Evolutionary conservation across 2,113 vertebrate species (phyloP).

Genomic region (Xiphophorus hellerii): DNA sequence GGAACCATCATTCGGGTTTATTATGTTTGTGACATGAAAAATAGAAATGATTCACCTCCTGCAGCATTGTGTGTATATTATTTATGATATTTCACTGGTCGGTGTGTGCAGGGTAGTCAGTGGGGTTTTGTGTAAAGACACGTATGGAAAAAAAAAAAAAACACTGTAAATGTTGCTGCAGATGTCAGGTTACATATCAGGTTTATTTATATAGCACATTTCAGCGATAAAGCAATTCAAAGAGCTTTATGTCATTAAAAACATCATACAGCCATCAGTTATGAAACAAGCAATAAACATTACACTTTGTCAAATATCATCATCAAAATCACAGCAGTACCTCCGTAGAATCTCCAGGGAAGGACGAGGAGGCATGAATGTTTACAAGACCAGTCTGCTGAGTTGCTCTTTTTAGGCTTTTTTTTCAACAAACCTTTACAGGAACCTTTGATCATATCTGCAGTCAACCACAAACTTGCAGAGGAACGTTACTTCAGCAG

Average conservation of each 20-base stretch:
- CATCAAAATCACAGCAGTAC: too few species aligned
- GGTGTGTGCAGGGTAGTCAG: conserved; percentile 4
- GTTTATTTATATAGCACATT: too few species aligned
- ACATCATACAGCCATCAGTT: too few species aligned
- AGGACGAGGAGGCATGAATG: too few species aligned
- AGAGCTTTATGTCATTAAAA: too few species aligned
- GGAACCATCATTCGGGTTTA: conserved; percentile 38
- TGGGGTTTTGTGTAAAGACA: conserved; percentile 1
- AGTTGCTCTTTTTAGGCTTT: background rate
- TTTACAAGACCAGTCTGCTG: background rate
- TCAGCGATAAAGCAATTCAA: too few species aligned
- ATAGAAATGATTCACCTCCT: conserved; percentile 45
- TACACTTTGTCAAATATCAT: too few species aligned
- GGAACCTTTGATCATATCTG: too few species aligned
- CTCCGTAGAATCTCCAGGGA: background rate
- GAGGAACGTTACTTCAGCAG: background rate
- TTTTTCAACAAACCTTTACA: background rate
- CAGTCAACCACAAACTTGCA: background rate
- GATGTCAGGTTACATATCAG: too few species aligned
- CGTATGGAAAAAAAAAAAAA: background rate
- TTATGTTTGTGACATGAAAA: conserved; percentile 49
- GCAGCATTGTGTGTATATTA: conserved; percentile 24
- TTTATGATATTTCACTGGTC: conserved; percentile 17
- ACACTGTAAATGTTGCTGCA: background rate
- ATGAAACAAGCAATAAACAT: too few species aligned